Conservation (phyloP, 2,888 invertebrate species). For the Cantharis rustica region DNA sequence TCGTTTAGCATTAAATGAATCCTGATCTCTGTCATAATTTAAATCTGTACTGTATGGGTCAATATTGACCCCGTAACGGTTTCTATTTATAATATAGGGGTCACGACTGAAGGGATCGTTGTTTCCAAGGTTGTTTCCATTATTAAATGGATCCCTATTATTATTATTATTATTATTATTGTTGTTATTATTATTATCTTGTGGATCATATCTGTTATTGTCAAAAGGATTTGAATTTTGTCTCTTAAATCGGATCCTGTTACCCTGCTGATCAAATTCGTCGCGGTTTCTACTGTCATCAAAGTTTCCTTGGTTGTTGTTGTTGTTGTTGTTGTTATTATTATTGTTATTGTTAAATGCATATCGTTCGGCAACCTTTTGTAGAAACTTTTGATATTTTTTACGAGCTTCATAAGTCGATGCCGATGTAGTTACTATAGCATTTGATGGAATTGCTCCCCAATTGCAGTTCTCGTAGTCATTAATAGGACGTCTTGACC, state of each 20-base stretch:
- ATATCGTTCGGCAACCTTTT: conserved; percentile 65
- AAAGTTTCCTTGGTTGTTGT: conserved; percentile 29
- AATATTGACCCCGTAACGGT: conserved; percentile 48
- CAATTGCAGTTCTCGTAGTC: conserved; percentile 81
- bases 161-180: conserved; percentile 17
- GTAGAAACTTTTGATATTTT: conserved; percentile 68
- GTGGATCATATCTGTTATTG: conserved; percentile 33
- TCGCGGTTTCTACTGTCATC: conserved; percentile 33
- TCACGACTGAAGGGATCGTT: conserved; percentile 43
- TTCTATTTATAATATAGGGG: conserved; percentile 46
- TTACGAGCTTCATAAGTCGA: conserved; percentile 62
- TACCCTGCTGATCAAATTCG: conserved; percentile 35
- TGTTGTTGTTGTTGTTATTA: conserved; percentile 3
- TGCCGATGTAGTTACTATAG: conserved; percentile 85
- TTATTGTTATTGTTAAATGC: conserved; percentile 6
- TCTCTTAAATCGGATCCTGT: conserved; percentile 42
- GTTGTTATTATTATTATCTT: conserved; percentile 5
- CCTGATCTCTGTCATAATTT: conserved; percentile 29
- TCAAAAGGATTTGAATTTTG: conserved; percentile 37
- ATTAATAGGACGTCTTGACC: conserved; percentile 68
- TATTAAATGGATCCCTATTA: conserved; percentile 12
- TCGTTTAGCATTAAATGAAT: conserved; percentile 20
- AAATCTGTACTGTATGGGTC: conserved; percentile 44
- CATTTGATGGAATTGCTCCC: conserved; percentile 84
- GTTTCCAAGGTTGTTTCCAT: conserved; percentile 15